Evolutionary conservation across 1,140 invertebrate species (phyloP), one percentile per base, ranked within the genome.

Genomic region (Lepidurus couesii): DNA sequence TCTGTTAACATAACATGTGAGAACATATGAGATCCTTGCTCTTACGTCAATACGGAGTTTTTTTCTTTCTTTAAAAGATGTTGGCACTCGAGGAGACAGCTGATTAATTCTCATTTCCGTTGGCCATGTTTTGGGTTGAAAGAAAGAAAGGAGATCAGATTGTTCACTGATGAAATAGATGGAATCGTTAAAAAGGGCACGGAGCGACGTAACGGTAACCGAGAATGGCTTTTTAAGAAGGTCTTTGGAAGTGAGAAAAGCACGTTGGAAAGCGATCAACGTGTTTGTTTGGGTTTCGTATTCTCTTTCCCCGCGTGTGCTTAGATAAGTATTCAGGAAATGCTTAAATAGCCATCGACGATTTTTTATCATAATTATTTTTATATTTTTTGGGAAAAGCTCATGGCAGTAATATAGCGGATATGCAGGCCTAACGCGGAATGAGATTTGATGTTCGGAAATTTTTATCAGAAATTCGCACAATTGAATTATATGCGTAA

Each of bases 231-330:
- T 65, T 21, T 65, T 16, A 21, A 21, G 21, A 65, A 16, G 16
- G 53, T 65, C 21, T 65, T 65, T 21, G 21, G 16, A 13, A n/a
- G 42, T 21, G 75, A 44, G 24, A 76, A n/a, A 42, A 76, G 45
- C 45, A 44, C 75, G 21, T 76, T 11, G 45, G 53, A 65, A 65
- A 65, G 53, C 53, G 53, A 65, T 65, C 53, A 65, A 65, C 21
- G 34, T 34, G 3, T 34, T 34, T 34, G 34, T 34, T 34, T 34
- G 34, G 34, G 34, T 34, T 34, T 34, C 34, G 2, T 34, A 34
- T 34, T 34, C 34, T 34, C 34, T 34, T 34, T 34, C 34, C 34
- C 3, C 34, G 34, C 34, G 34, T 34, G 34, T 34, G 34, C 34
- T 34, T 34, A 4, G 34, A 34, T 34, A 34, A 34, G 2, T 34